These are phyloP conservation scores for Pedicia rivosa DNA, from an alignment of 2,888 invertebrate species.

Conservation along the genomic window DNA sequence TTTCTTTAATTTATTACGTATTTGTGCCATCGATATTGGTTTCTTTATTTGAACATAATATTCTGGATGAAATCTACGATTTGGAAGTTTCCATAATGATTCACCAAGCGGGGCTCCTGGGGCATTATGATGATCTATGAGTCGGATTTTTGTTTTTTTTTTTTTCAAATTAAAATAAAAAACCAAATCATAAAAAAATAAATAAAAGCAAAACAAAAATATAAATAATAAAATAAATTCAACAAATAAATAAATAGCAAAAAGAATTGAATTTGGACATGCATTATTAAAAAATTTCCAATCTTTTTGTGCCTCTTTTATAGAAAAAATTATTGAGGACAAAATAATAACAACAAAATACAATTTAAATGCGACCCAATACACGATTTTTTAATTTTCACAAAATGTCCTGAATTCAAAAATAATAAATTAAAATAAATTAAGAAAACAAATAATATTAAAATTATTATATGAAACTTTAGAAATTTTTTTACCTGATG, in stretches of 20 bases:
- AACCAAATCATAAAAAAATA: constrained; percentile 10
- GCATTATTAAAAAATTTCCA: too few species aligned
- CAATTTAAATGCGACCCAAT: too few species aligned
- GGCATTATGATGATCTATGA: constrained; percentile 27
- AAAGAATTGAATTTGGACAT: too few species aligned
- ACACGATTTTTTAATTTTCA: too few species aligned
- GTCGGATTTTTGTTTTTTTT: constrained; percentile 6
- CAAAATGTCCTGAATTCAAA: too few species aligned
- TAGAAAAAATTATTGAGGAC: too few species aligned
- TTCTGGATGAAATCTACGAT: constrained; percentile 82
- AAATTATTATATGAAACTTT: constrained; percentile 9
- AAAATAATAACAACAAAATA: too few species aligned
- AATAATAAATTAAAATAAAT: constrained; percentile 10
- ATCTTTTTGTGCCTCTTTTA: too few species aligned
- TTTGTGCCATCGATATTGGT: constrained; percentile 87
- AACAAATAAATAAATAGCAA: constrained; percentile 8
- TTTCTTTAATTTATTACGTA: constrained; percentile 65
- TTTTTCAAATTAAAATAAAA: constrained; percentile 11
- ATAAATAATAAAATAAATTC: constrained; percentile 9
- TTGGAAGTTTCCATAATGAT: constrained; percentile 86
- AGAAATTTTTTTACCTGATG: constrained; percentile 24
- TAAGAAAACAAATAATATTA: constrained; percentile 12
- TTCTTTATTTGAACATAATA: constrained; percentile 95
- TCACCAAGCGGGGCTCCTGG: constrained; percentile 72
- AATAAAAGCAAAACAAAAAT: constrained; percentile 12